Conservation (phyloP, 2,888 invertebrate species). For the Cancer borealis region DNA sequence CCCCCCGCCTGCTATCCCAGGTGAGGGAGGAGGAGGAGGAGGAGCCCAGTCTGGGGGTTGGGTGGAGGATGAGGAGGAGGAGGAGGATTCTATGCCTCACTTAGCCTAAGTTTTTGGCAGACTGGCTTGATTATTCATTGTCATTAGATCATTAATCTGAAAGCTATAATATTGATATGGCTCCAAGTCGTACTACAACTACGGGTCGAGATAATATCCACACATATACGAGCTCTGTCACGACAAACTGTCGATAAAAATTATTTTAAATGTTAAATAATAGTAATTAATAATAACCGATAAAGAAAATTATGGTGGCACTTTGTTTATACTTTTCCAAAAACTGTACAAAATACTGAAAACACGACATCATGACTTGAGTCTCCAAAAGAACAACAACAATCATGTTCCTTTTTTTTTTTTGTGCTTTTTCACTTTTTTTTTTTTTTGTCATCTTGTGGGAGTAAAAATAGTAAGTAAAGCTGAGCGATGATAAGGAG, state of each 20-base stretch:
- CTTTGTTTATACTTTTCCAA: constrained; percentile 55
- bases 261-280: background rate
- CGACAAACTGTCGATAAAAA: constrained; percentile 63
- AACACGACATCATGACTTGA: constrained; percentile 58
- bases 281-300: constrained; percentile 21
- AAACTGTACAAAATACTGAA: constrained; percentile 4
- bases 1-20: constrained; percentile 49
- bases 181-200: constrained; percentile 63
- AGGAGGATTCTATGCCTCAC: constrained; percentile 67
- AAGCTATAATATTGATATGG: constrained; percentile 73
- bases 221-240: constrained; percentile 66
- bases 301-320: constrained; percentile 62
- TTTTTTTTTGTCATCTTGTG: constrained; percentile 49
- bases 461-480: constrained; percentile 71
- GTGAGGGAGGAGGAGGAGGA: background rate
- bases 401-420: constrained; percentile 52
- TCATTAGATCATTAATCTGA: constrained; percentile 68
- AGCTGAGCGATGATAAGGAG: constrained; percentile 72
- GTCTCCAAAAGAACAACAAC: constrained; percentile 64
- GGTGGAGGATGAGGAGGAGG: constrained; percentile 49
- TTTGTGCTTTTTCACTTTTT: constrained; percentile 60
- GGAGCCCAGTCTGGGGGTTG: constrained; percentile 59
- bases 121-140: constrained; percentile 73
- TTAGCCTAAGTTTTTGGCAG: constrained; percentile 74
- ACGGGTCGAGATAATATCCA: constrained; percentile 67